phyloP scores from a whole-genome alignment of 2,888 invertebrate genomes.

The Lumbricus terrestris region DNA sequence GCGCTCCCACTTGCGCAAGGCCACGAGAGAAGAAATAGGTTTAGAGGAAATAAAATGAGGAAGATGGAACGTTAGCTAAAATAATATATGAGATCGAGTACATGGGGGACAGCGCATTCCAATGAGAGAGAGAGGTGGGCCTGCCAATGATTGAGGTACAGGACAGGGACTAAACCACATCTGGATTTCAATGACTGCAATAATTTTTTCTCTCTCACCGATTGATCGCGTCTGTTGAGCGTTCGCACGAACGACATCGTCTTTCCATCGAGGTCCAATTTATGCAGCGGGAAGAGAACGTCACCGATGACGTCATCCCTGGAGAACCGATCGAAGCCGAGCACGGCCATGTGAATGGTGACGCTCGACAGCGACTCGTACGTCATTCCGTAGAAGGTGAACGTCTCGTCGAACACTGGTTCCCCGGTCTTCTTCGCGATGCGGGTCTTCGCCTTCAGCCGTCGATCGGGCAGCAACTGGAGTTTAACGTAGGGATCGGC shows the following conservation, averaged over 20 bases:
- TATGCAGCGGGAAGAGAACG: conserved; percentile 3
- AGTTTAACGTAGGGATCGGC: conserved; percentile 97
- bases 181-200: not conserved
- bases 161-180: no score
- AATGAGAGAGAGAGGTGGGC: no score
- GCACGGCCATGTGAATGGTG: conserved; percentile 4
- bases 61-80: no score
- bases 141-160: no score
- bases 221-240: not conserved
- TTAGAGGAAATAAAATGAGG: no score
- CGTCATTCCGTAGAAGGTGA: conserved; percentile 86
- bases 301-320: conserved; percentile 15
- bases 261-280: conserved; percentile 4
- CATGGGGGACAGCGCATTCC: no score
- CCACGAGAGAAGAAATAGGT: no score
- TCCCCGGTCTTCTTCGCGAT: conserved; percentile 92
- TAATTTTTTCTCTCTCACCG: not conserved
- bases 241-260: not conserved
- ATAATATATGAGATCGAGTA: no score
- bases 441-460: conserved; percentile 93
- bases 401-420: conserved; percentile 97
- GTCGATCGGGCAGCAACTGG: conserved; percentile 93
- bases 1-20: no score
- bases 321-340: conserved; percentile 4
- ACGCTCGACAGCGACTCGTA: not conserved